Evolutionary conservation across 2,797 vertebrate genomes (phyloP).

Genomic region (Bovichtus diacanthus): DNA sequence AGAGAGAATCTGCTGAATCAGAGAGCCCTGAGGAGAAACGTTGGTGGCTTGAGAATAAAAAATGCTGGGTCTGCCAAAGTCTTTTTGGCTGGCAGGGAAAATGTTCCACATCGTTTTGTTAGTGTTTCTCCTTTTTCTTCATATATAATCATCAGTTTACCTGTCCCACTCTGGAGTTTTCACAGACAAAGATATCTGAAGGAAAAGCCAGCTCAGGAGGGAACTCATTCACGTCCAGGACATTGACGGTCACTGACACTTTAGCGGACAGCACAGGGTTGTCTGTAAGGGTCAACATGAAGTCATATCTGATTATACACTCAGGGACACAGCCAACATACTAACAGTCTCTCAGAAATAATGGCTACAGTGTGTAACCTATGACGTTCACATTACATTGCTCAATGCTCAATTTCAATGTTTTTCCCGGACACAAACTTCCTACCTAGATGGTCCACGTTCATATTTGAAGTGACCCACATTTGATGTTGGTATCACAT

Average conservation of each 20-base stretch:
- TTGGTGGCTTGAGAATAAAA: neutral
- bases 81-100: neutral
- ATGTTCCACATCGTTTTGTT: neutral
- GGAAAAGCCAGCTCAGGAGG: slow-evolving; percentile 91
- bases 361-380: neutral
- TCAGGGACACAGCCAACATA: neutral
- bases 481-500: too few species aligned
- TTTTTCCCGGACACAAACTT: too few species aligned
- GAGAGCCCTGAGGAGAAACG: neutral
- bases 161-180: slow-evolving; percentile 92
- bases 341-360: neutral
- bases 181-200: slow-evolving; percentile 91
- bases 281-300: slow-evolving; percentile 79
- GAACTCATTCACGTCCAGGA: slow-evolving; percentile 96
- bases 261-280: slow-evolving; percentile 89
- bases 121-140: neutral
- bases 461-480: too few species aligned
- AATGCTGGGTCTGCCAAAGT: neutral
- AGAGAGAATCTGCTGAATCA: neutral
- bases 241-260: slow-evolving; percentile 88
- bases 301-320: neutral
- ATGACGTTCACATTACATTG: too few species aligned
- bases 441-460: too few species aligned
- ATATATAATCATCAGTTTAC: slow-evolving; percentile 72
- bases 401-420: too few species aligned